Evolutionary conservation across 1,140 invertebrate species (phyloP), one percentile per base, ranked within the genome.

Genomic region (Chionoecetes opilio): DNA sequence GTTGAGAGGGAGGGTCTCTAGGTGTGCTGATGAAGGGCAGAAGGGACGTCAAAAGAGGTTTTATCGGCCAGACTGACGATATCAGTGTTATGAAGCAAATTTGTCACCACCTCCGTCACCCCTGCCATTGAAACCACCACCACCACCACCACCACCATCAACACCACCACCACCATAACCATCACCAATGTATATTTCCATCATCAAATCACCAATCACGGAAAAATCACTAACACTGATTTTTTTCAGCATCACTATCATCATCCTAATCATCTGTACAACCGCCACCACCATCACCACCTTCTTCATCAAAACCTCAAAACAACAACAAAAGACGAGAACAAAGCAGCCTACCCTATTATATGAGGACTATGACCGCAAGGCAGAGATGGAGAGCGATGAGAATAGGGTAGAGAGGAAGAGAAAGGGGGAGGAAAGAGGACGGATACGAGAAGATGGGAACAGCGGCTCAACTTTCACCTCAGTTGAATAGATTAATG

Each of bases 21-120:
- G 63, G 63, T 75, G 63, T 21, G 63, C 11, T 75, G 63, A 75
- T 75, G n/a, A 75, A 75, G 63, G 21, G 63, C 63, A 26, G 63
- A 5, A 26, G 63, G n/a, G 63, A 26, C 63, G 63, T 75, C 63
- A 75, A 75, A 75, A 26, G 63, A 75, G 63, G 63, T 75, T 17
- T 3, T 75, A 75, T 75, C 63, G 63, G 63, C 63, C 21, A 21
- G 63, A 3, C 63, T 75, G 63, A 75, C 63, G 63, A 5, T 75
- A 75, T 75, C 63, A 75, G 63, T n/a, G 63, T 75, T 75, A 75
- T 75, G 63, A 75, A 26, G 63, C n/a, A 26, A 75, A 75, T 75
- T 75, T 75, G 63, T 75, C 63, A n/a, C 63, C 63, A n/a, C 63
- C 63, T 75, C 63, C 63, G 63, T n/a, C n/a, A 1, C 21, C 63